Base-by-base conservation (phyloP, 2,113 vertebrate species). In the Thamnaconus septentrionalis region DNA sequence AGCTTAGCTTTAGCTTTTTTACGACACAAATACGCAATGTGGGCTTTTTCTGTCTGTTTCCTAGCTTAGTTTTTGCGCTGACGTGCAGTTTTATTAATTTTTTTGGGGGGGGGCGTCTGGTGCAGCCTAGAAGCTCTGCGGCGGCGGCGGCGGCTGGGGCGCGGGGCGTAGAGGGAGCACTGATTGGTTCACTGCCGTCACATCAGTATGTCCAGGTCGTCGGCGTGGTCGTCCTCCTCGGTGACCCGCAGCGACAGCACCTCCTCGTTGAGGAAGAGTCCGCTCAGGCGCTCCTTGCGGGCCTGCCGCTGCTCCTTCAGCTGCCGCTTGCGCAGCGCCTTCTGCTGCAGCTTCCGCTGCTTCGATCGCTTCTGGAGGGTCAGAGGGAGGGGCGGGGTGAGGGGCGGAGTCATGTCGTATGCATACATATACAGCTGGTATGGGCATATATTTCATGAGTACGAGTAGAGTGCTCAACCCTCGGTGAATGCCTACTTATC, bases 221-320 rank as follows among this genome's bases (percentile, higher is more conserved):
- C 94, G 55, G 85, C 88, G 7, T 93, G 94, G 77, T 95, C 94
- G 74, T 97, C 95, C 82, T 98, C 97, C 90, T 98, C 97, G 4
- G 95, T 95, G 75, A 98, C 95, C 84, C 94, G 94, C 73, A 99
- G 89, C 44, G 97, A 96, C 45, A 99, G 89, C 66, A 99, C 96
- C 90, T 99, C 96, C 89, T 99, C 97, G 0, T 99, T 98, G 41
- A 98, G 93, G 74, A 99, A 99, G 43, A 99, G 93, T 52, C 97
- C 96, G n/a, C 97, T 99, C 67, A 98, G 94, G 61, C 93, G 92
- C 85, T 99, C 97, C 89, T 98, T 99, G 51, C 96, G 93, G 9
- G 97, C 97, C 86, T 98, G 97, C 53, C 97, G 93, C 83, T 98
- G 97, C 63, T 98, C 97, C 64, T 99, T 99, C 81, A 99, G 91